Evolutionary conservation across 2,797 vertebrate genomes (phyloP).

Genomic region (Lutjanus campechanus): DNA sequence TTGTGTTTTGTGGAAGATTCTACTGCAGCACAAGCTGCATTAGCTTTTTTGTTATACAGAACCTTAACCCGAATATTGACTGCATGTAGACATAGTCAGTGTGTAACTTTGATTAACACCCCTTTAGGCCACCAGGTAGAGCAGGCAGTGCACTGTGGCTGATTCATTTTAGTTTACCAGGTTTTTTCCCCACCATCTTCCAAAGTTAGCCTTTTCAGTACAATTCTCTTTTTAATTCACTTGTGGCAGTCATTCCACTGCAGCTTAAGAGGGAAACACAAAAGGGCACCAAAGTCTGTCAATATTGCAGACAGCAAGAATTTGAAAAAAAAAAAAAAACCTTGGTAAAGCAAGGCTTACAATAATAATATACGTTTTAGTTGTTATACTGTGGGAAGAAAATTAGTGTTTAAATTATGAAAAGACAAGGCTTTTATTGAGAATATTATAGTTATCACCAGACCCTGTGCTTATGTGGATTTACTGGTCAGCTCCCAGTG

Average conservation of each 20-base stretch:
- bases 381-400: background rate
- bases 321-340: background rate
- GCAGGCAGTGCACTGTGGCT: no score
- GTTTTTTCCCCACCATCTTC: background rate
- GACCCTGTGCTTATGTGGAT: background rate
- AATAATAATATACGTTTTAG: background rate
- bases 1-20: no score
- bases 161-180: no score
- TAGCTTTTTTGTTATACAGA: no score
- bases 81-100: no score
- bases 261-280: background rate
- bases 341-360: no score
- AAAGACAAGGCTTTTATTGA: background rate
- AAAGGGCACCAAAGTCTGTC: background rate
- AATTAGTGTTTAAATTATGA: background rate
- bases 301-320: background rate
- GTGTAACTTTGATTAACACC: no score
- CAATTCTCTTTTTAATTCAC: background rate
- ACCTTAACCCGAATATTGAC: no score
- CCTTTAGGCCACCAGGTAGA: no score
- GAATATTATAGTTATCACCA: background rate
- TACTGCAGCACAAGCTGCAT: no score
- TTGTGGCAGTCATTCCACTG: background rate
- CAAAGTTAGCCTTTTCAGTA: background rate
- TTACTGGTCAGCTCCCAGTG: constrained; percentile 10